Base-by-base conservation (phyloP, 2,888 invertebrate species). In the Agriopis leucophaearia region DNA sequence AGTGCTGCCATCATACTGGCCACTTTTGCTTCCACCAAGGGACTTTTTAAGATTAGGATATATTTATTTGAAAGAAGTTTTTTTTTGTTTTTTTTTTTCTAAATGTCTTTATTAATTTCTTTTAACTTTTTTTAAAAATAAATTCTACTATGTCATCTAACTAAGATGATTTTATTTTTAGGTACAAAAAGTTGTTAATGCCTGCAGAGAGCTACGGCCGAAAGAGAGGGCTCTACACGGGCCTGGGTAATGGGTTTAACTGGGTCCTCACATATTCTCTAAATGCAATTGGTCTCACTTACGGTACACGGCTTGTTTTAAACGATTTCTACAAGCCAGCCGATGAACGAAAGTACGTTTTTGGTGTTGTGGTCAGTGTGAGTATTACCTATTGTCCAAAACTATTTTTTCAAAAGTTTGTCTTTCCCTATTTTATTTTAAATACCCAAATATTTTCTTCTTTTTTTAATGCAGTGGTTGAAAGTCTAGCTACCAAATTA, bases 231-330 rank as follows among this genome's bases (percentile, higher is more conserved):
- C 84, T 96, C 27, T 96, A 95, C 83, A 95, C 96, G 0, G 96
- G 96, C 0, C 88, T 97, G 0, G 96, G 96, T 0, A 95, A 95
- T 10, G 97, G 96, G 0, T 88, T 96, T 42, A 96, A 96, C 94
- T 97, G 97, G 97, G 94, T 97, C 27, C 94, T 97, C 44, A 96
- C 97, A 8, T 97, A 96, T 81, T 92, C 95, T 13, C 95, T 96
- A 70, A 97, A 96, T 80, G 96, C 97, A 0, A 88, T 97, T 18
- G 96, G 96, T 4, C 96, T 97, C 81, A 96, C 96, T 91, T 97
- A 97, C 83, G 97, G 97, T 0, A 95, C 96, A 0, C 90, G 95
- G 61, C 90, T 97, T 9, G 96, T 97, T 16, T 81, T 97, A 18
- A 90, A 94, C 0, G 96, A 96, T 78, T 94, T 95, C 9, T 88